Evolutionary conservation across 2,113 vertebrate genomes (phyloP).

Genomic region (Strigops habroptila): DNA sequence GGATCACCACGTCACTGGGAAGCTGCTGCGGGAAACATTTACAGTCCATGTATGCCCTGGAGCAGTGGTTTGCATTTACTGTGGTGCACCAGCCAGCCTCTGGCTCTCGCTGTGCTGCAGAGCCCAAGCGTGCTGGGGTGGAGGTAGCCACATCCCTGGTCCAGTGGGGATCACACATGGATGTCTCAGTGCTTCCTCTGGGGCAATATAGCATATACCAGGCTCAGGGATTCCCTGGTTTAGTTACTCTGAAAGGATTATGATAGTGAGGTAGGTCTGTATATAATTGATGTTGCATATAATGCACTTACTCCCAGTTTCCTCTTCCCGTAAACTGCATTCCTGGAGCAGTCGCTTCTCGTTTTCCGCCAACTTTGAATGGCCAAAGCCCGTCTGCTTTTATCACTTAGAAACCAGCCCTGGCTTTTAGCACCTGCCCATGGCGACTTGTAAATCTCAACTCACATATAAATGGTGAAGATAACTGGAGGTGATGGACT

Average conservation of each 20-base stretch:
- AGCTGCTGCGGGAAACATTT: background rate
- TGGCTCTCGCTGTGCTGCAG: background rate
- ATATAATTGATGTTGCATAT: rapidly evolving
- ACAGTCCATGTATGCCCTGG: background rate
- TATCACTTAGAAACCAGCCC: background rate
- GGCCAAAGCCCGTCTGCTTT: background rate
- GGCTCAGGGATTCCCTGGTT: background rate
- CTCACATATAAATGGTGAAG: background rate
- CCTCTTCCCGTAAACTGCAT: background rate
- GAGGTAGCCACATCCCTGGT: conserved; percentile 21
- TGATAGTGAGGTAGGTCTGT: background rate
- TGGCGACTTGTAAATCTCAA: background rate
- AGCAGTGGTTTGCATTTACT: background rate
- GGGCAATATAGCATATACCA: background rate
- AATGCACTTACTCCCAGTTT: background rate
- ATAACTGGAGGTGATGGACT: background rate
- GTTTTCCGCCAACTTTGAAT: background rate
- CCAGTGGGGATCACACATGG: background rate
- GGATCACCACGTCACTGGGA: background rate
- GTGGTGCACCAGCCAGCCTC: background rate
- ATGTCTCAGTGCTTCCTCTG: background rate
- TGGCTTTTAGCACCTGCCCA: background rate
- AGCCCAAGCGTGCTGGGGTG: background rate
- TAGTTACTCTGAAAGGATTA: background rate
- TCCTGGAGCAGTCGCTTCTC: background rate